Percentiles rank a stretch among this genome's conserved stretches.
Evolutionary conservation across 2,888 invertebrate genomes (phyloP).

Genomic region (Orgyia antiqua): DNA sequence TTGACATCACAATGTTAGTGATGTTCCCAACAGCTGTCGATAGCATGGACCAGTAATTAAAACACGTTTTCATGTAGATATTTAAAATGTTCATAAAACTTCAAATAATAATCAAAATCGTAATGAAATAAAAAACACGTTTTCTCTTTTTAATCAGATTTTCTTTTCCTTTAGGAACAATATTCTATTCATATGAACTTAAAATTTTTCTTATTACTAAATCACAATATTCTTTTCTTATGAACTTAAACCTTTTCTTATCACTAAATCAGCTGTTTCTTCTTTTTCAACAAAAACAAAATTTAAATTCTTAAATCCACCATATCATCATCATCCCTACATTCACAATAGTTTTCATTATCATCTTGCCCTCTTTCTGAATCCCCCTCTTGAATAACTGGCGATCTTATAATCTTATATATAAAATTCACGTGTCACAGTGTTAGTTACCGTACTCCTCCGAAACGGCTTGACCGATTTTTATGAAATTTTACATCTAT

Average conservation of each 20-base stretch:
- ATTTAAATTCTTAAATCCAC: constrained; percentile 2
- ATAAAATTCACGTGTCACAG: no score
- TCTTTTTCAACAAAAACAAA: not conserved
- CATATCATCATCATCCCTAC: constrained; percentile 3
- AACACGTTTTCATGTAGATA: not conserved
- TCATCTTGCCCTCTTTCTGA: constrained; percentile 4
- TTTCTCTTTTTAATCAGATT: not conserved
- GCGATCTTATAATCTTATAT: constrained; percentile 4
- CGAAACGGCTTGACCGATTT: no score
- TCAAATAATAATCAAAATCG: not conserved
- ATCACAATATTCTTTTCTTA: not conserved
- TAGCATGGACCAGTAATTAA: no score
- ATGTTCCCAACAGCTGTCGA: no score
- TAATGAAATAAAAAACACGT: not conserved
- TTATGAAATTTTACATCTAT: no score
- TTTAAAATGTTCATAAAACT: not conserved
- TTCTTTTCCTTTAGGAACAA: not conserved
- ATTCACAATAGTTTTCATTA: constrained; percentile 6
- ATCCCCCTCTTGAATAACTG: constrained; percentile 5
- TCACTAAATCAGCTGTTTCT: not conserved
- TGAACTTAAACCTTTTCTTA: not conserved
- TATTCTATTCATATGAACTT: not conserved
- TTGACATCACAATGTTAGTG: no score
- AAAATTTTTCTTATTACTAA: not conserved
- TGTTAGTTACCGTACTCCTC: no score